Evolutionary conservation across 92 coral and sea anemone genomes (phyloP).

Genomic region (Porites lobata): DNA sequence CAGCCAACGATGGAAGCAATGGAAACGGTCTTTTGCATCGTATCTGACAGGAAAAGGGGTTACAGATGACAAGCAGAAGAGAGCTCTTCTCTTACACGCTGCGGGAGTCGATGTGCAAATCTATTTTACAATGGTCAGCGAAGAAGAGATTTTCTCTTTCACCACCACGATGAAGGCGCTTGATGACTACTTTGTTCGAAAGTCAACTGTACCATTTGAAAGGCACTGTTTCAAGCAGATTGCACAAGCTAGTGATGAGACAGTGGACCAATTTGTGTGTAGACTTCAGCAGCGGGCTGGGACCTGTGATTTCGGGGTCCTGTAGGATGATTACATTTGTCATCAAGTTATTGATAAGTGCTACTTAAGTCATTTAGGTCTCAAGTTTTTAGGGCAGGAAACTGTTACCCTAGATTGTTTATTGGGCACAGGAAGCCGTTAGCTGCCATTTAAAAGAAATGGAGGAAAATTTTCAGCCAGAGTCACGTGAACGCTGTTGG

Average conservation of each 20-base stretch:
- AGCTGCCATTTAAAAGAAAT: slow-evolving; percentile 14
- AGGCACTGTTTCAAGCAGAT: slow-evolving; percentile 28
- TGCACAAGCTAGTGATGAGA: slow-evolving; percentile 1
- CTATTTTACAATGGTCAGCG: slow-evolving; percentile 26
- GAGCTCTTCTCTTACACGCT: slow-evolving; percentile 32
- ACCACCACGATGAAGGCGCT: slow-evolving; percentile 5
- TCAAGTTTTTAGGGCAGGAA: slow-evolving; percentile 19
- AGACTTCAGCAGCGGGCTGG: slow-evolving; percentile 36
- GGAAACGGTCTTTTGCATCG: slow-evolving; percentile 20
- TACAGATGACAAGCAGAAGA: slow-evolving; percentile 8
- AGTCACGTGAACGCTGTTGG: slow-evolving; percentile 24
- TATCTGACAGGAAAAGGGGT: slow-evolving; percentile 34
- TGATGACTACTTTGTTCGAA: slow-evolving; percentile 31
- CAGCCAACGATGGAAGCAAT: slow-evolving; percentile 29
- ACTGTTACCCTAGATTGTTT: not conserved
- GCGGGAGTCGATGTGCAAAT: slow-evolving; percentile 36
- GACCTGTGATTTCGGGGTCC: not conserved
- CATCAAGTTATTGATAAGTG: slow-evolving; percentile 47
- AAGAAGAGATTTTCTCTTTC: slow-evolving; percentile 12
- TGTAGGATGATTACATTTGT: not conserved
- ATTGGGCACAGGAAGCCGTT: slow-evolving; percentile 25
- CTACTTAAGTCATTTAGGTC: slow-evolving; percentile 19
- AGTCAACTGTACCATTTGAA: slow-evolving; percentile 37
- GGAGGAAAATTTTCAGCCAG: not conserved
- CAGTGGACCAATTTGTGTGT: slow-evolving; percentile 35